phyloP scores from a whole-genome alignment of 2,888 invertebrate genomes.

The Phyllotreta striolata region DNA sequence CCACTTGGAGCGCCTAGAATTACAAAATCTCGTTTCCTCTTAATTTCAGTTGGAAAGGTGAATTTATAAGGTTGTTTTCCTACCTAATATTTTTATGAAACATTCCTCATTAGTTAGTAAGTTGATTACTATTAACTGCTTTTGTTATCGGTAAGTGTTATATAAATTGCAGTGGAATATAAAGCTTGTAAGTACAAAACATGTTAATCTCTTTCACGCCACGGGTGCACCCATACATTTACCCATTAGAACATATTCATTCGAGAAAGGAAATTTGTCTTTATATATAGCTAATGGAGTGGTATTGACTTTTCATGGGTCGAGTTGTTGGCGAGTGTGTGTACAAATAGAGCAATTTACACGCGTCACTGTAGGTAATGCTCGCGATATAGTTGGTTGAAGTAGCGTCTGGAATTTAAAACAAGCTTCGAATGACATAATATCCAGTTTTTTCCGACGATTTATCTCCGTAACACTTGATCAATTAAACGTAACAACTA shows the following conservation, averaged over 20 bases:
- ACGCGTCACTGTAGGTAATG: conserved; percentile 23
- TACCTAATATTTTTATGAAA: too few species aligned
- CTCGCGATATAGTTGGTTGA: conserved; percentile 24
- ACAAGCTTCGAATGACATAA: conserved; percentile 24
- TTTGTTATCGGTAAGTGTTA: too few species aligned
- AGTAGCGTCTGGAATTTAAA: conserved; percentile 25
- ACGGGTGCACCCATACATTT: conserved; percentile 15
- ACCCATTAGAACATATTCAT: conserved; percentile 28
- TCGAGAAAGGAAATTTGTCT: conserved; percentile 31
- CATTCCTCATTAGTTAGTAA: too few species aligned
- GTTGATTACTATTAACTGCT: too few species aligned
- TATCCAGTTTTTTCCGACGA: conserved; percentile 26
- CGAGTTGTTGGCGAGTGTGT: conserved; percentile 16
- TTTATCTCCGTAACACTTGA: conserved; percentile 17
- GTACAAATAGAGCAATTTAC: conserved; percentile 34
- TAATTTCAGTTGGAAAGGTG: conserved; percentile 4
- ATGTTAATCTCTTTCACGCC: conserved; percentile 26
- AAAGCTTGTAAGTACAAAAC: not conserved
- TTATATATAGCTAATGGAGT: conserved; percentile 27
- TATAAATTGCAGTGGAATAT: too few species aligned
- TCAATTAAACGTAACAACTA: conserved; percentile 28
- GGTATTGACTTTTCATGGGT: conserved; percentile 32
- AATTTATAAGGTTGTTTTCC: too few species aligned
- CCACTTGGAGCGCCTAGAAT: not conserved
- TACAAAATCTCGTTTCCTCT: not conserved